Evolutionary conservation across 2,888 invertebrate species (phyloP), one percentile per base, ranked within the genome.

Genomic region (Idaea aversata): DNA sequence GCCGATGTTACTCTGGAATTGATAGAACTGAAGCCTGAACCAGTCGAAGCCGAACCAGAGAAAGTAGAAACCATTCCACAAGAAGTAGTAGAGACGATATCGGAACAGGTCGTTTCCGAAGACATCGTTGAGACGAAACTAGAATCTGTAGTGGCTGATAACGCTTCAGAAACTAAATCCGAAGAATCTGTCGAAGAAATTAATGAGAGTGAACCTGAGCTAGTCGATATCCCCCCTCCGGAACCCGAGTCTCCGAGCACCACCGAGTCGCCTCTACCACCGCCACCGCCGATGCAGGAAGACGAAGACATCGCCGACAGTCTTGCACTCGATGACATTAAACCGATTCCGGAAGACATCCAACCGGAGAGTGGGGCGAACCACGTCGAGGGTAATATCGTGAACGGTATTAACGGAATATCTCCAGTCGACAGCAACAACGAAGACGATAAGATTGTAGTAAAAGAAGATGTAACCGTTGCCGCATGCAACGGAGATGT

Each of bases 401-500:
- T 68, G 16, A 74, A 76, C 62, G 47, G 47, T 0, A 47, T 47
- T 13, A 47, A 47, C 47, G 47, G 47, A 7, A 47, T 47, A 7
- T 47, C 47, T 4, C 47, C 47, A 6, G 63, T 70, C 58, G 71
- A 74, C 60, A 70, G 74, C 59, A 73, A 72, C 36, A 65, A 66
- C 25, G 63, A 72, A 34, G 79, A 77, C 64, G 79, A 77, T 10
- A 74, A 76, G 65, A 68, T 71, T 25, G 73, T 76, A 38, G 75
- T 3, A 79, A 47, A 47, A 47, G 82, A 68, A 35, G 79, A 77
- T 63, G 68, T 75, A 61, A 71, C 74, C 16, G 78, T 78, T 10
- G 57, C 70, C 63, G 84, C 84, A 67, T 85, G 82, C 76, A 88
- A 88, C 73, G 88, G 86, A 35, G 81, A 79, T 62, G 67, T 60